Evolutionary conservation across 2,797 vertebrate genomes (phyloP).

Genomic region (Gallinago solitaria): DNA sequence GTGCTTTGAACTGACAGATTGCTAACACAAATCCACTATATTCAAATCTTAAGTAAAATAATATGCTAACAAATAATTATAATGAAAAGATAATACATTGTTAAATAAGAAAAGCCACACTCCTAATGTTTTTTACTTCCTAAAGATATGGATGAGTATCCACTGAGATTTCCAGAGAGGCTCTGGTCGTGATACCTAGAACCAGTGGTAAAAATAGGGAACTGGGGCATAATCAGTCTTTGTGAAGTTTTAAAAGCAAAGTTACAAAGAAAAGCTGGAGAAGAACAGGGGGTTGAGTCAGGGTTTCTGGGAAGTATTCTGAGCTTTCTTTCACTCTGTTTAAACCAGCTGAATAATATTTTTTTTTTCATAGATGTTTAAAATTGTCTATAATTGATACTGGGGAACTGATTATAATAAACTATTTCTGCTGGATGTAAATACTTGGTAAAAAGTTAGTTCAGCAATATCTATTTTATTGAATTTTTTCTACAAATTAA

Average conservation of each 20-base stretch:
- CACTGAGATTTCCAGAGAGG: not conserved
- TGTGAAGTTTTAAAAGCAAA: not conserved
- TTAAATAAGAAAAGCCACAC: not conserved
- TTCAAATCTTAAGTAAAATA: constrained; percentile 7
- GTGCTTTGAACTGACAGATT: constrained; percentile 47
- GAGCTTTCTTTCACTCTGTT: not conserved
- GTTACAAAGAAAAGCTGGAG: not conserved
- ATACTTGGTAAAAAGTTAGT: not conserved
- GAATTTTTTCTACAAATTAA: not conserved
- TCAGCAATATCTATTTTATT: not conserved
- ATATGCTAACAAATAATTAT: constrained; percentile 31
- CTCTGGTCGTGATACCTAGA: not conserved
- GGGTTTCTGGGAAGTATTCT: not conserved
- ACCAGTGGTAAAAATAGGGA: not conserved
- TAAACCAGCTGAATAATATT: not conserved
- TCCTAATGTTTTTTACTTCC: not conserved
- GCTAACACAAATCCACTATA: constrained; percentile 39
- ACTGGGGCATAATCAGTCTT: not conserved
- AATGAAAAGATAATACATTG: not conserved
- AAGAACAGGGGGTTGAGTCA: not conserved
- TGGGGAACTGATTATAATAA: not conserved
- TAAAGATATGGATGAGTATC: not conserved
- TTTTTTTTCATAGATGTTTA: not conserved
- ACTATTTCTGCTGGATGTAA: not conserved
- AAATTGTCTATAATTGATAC: not conserved